Evolutionary conservation across 1,140 invertebrate species (phyloP).

Genomic region (Paraescarpia echinospica): DNA sequence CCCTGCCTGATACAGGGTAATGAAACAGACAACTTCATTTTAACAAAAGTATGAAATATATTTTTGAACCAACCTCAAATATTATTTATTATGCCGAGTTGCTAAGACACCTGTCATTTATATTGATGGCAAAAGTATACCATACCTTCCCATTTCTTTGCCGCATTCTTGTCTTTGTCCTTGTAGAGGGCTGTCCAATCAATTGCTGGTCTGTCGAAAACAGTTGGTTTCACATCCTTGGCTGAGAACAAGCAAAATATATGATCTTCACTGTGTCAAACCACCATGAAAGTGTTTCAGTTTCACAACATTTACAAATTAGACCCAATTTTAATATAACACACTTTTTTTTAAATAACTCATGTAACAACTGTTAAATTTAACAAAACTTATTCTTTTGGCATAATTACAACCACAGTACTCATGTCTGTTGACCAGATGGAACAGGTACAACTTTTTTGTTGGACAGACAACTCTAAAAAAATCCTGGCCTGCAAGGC

Average conservation of each 20-base stretch:
- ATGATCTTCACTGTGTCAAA: constrained; percentile 20
- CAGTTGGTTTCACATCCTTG: constrained; percentile 16
- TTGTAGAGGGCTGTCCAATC: constrained; percentile 39
- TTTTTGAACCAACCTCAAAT: too few relatives aligned
- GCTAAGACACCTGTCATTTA: background rate
- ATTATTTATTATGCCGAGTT: background rate
- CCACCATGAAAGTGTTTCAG: background rate
- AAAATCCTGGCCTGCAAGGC: background rate
- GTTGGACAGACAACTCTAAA: background rate
- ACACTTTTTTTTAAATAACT: too few relatives aligned
- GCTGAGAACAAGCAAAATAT: background rate
- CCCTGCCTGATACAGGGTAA: too few relatives aligned
- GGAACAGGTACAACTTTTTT: background rate
- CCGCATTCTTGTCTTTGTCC: constrained; percentile 35
- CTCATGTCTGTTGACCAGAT: background rate
- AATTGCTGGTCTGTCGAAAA: constrained; percentile 21
- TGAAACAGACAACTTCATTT: too few relatives aligned
- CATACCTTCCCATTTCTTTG: constrained; percentile 39
- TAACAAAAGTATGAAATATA: too few relatives aligned
- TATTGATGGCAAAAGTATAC: background rate
- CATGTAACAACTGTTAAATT: too few relatives aligned
- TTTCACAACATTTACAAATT: too few relatives aligned
- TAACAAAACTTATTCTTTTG: background rate
- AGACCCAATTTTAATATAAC: too few relatives aligned
- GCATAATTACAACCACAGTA: background rate